Base-by-base conservation (phyloP, 1,140 invertebrate species). In the Cydia fagiglandana region DNA sequence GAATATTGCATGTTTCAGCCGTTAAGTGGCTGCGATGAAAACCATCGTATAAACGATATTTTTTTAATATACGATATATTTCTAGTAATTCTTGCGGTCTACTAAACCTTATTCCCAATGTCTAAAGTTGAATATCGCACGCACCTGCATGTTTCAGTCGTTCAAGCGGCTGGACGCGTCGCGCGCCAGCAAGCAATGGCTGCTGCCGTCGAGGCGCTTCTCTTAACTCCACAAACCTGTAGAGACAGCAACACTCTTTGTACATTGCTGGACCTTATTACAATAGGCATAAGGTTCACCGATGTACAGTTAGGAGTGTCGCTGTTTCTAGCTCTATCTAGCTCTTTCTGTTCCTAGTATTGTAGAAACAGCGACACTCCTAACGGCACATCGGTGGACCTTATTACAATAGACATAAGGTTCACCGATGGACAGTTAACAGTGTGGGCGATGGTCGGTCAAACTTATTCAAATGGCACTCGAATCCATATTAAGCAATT, bases 171-270 rank as follows among this genome's bases (percentile, higher is more conserved):
- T 87, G 66, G 86, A 89, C 73, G 76, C 78, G 28, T 80, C 83
- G 45, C 83, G 82, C 50, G 78, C 85, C 6, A 87, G 78, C 81
- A 86, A 86, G 75, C 87, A 87, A 75, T 91, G 88, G 88, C 68
- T 81, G 75, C 81, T 84, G 66, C 84, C 86, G 20, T 83, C 85
- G 5, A 80, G 87, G 77, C 85, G 89, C 20, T 88, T 86, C 78
- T 87, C 80, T 75, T 87, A 86, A 84, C 70, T 17, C 64, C 15
- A 28, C 64, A 74, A 61, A 1, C 20, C 2, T 61, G n/a, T 61
- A 24, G 53, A 61, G 2, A 24, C 24, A 24, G 24, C 24, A 24
- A 24, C 24, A 24, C 24, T 24, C 24, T 2, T 24, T 24, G 24
- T 24, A 24, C 24, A 24, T 24, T 1, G 2, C 1, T 24, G 24